Evolutionary conservation across 2,113 vertebrate species (phyloP), one percentile per base, ranked within the genome.

Genomic region (Pantherophis guttatus): DNA sequence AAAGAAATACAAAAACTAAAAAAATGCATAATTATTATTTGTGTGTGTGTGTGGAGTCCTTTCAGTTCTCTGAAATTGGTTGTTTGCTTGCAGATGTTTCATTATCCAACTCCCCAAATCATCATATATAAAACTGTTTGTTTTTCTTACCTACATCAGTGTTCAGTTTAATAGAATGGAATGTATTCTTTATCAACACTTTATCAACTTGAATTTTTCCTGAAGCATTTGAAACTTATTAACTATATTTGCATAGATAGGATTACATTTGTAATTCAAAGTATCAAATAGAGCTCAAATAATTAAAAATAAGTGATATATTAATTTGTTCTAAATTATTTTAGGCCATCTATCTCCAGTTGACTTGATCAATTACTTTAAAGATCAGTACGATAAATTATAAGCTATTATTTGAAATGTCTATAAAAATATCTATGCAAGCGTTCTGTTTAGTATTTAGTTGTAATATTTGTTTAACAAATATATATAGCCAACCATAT

Each of bases 261-360:
- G 95, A 94, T 90, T 93, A 91, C 12, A 89, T 93, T 93, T 94
- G 29, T 33, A 94, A 91, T 44, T 54, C 0, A 81, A 23, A n/a
- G 70, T 33, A 55, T 85, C 91, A 90, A 54, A 90, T 58, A 90
- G 90, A 39, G 58, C 44, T 62, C 70, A 93, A 3, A 5, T 90
- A 87, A 95, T 96, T 94, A 93, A 19, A 93, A 89, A 88, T 90
- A 70, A 54, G 91, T 23, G 75, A 94, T 55, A 81, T 94, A 94
- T 24, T 93, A 17, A 62, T 85, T 91, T 88, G 89, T 94, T 92
- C 94, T 93, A 93, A 85, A 87, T 93, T 94, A 90, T 95, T 94
- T 95, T 94, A 39, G 93, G 89, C 91, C 92, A 95, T 95, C 86
- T 91, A 93, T 94, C 90, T 86, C 57, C 10, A 96, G 89, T 26